Evolutionary conservation across 2,888 invertebrate species (phyloP), one percentile per base, ranked within the genome.

Genomic region (Eupithecia insigniata): DNA sequence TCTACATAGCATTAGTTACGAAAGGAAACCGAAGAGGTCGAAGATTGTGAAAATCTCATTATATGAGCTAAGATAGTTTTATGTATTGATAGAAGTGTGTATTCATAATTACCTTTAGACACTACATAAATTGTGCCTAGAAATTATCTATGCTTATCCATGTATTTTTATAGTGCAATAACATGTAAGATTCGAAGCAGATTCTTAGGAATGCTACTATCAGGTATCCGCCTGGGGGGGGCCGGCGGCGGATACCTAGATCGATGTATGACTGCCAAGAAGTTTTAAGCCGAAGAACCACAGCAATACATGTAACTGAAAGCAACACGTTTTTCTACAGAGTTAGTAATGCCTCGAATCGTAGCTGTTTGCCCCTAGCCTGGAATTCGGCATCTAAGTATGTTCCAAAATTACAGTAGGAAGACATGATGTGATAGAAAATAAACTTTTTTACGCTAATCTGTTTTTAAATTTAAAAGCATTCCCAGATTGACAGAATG

Each of bases 371-470:
- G 89, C 87, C 87, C 88, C 82, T 90, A 90, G 89, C 87, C 88
- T 85, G 82, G 87, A 86, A 87, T 89, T 90, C 85, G 92, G 89
- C 92, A 88, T 91, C 87, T 88, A 34, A 64, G 64, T 36, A 90
- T 91, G 92, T 93, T 92, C 89, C 90, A 91, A 92, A 90, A 87
- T 87, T 88, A 90, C 85, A 80, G 90, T 92, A 92, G 92, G 89
- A 91, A 91, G 89, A 92, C 89, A 92, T 89, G 88, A 92, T 93
- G 93, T 93, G 93, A 93, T 93, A 94, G 93, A 92, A 88, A 94
- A 86, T 93, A 78, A 93, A 93, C 89, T 93, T 94, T 94, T 94
- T 91, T 93, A 94, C 93, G 90, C 92, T 90, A 93, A 77, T 75
- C 70, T 72, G 81, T 83, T 76, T 83, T 77, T 87, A 80, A 85